Conservation (phyloP, 2,888 invertebrate species). For the Tetanocera ferruginea region DNA sequence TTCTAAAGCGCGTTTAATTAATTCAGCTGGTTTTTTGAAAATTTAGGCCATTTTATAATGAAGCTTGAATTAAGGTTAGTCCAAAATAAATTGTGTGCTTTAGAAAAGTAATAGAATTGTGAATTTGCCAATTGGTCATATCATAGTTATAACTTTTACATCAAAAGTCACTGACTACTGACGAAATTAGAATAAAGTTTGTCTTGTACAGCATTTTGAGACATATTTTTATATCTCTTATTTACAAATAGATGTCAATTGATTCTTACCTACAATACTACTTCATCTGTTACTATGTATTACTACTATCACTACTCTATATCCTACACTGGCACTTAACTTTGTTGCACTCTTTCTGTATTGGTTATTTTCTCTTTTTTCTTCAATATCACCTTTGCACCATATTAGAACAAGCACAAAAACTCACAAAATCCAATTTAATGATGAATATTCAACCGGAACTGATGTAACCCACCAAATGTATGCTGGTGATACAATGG, state of each 20-base stretch:
- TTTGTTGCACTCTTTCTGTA: neutral
- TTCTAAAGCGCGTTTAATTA: too few relatives aligned
- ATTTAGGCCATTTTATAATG: neutral
- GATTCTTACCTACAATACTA: too few relatives aligned
- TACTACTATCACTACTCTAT: neutral
- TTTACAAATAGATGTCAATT: neutral
- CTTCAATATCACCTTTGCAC: slow-evolving; percentile 45
- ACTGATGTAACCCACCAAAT: slow-evolving; percentile 62
- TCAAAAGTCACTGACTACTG: too few relatives aligned
- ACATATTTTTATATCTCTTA: neutral
- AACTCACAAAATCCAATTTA: slow-evolving; percentile 60
- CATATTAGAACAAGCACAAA: slow-evolving; percentile 64
- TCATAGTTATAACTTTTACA: neutral
- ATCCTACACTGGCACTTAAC: neutral
- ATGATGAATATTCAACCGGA: slow-evolving; percentile 62
- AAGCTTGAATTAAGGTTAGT: neutral
- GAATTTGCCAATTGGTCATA: too few relatives aligned
- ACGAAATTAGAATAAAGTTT: too few relatives aligned
- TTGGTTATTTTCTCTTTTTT: neutral
- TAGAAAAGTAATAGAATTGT: too few relatives aligned
- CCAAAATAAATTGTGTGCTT: neutral
- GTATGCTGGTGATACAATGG: slow-evolving; percentile 57
- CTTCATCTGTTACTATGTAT: too few relatives aligned
- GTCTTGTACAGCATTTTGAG: neutral
- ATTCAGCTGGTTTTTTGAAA: too few relatives aligned